Evolutionary conservation across 2,888 invertebrate genomes (phyloP), one percentile per base, ranked within the genome.

Genomic region (Acronicta psi): DNA sequence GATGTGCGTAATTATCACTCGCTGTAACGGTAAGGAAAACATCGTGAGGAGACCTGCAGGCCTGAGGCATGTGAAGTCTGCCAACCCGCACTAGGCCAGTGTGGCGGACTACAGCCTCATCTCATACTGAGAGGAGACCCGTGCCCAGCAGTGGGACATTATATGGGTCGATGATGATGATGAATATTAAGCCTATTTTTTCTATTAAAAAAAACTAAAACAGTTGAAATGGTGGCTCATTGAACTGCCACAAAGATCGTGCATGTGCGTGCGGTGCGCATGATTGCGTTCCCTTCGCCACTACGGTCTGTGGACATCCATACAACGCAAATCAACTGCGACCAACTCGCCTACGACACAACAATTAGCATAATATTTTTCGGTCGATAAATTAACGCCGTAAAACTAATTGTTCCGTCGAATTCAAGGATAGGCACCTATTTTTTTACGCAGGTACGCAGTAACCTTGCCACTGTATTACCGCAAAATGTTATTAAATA

Each of bases 231-330:
- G 54, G 25, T 31, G 46, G 59, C 53, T 41, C 63, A 66, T 44
- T 81, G 81, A 82, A 77, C 83, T 79, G 75, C 70, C 70, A 79
- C 82, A 85, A 83, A 78, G 66, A 71, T 70, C 79, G 66, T 70
- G 79, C 60, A 71, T 80, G 67, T 58, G 47, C 62, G 54, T 43
- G 36, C 40, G 46, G 13, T 49, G 45, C 57, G 64, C 63, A 57
- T 62, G 60, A 66, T 49, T 60, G 75, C 60, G 36, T 61, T 18
- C 65, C 42, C 37, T 46, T 43, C 53, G 23, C 40, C 9, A 13
- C 34, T 34, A 51, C 65, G 43, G 36, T 16, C 31, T 14, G 38
- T 20, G 49, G 38, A 47, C 46, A 56, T 54, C 17, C 37, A 60
- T 72, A 66, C 53, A 58, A 38, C 47, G 34, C 49, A 59, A 75